phyloP scores from a whole-genome alignment of 2,888 invertebrate genomes.

The Epicampocera succincta region DNA sequence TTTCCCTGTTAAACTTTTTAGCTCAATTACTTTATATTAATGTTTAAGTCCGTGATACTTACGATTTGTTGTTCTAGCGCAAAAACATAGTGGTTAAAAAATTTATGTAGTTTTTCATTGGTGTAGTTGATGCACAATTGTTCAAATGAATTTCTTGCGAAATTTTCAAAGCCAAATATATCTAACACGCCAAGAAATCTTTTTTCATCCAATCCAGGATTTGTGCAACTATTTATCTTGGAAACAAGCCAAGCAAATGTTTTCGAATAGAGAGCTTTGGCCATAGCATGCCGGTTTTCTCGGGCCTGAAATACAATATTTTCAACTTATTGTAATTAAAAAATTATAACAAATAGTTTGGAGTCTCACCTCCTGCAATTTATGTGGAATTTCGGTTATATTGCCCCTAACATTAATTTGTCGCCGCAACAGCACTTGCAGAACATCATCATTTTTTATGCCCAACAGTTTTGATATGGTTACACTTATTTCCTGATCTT shows the following conservation, averaged over 20 bases:
- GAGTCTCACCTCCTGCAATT: slow-evolving; percentile 89
- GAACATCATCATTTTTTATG: slow-evolving; percentile 87
- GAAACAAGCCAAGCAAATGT: slow-evolving; percentile 96
- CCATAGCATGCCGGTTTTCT: slow-evolving; percentile 96
- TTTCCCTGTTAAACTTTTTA: no score
- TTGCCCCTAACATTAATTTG: slow-evolving; percentile 96
- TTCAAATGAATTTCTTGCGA: slow-evolving; percentile 93
- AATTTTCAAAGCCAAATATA: slow-evolving; percentile 97
- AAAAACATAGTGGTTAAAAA: slow-evolving; percentile 98
- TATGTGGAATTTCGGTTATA: slow-evolving; percentile 94
- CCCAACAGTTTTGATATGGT: slow-evolving; percentile 89
- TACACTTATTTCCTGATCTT: slow-evolving; percentile 87
- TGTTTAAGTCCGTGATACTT: slow-evolving; percentile 82
- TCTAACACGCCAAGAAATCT: slow-evolving; percentile 93
- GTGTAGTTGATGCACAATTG: slow-evolving; percentile 89
- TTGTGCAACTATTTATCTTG: slow-evolving; percentile 95
- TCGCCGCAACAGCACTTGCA: slow-evolving; percentile 88
- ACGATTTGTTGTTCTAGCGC: slow-evolving; percentile 96
- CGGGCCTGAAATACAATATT: slow-evolving; percentile 85
- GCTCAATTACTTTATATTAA: no score
- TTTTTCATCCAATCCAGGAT: slow-evolving; percentile 91
- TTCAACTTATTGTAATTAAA: no score
- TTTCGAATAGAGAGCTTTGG: slow-evolving; percentile 93
- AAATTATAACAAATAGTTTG: no score
- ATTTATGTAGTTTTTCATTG: slow-evolving; percentile 96